A percentile compares a stretch with the other conserved stretches of the same genome.
These are phyloP conservation scores for Carterocephalus palaemon DNA, from an alignment of 2,888 invertebrate species.

Conservation along the genomic window DNA sequence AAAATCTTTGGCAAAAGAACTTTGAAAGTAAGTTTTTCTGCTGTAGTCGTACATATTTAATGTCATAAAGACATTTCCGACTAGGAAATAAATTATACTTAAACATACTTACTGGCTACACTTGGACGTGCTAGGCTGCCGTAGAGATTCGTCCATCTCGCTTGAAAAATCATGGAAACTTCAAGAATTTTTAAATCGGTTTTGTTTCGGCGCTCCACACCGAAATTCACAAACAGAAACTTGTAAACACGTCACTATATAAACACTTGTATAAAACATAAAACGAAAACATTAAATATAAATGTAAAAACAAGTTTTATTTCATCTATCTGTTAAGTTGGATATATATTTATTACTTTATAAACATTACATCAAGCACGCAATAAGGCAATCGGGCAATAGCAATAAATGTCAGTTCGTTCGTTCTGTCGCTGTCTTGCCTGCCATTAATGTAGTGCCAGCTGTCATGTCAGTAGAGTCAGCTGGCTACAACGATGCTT, in stretches of 20 bases:
- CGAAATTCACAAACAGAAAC: slow-evolving; percentile 2
- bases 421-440: too few relatives aligned
- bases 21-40: slow-evolving; percentile 4
- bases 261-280: neutral
- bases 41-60: neutral
- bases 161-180: slow-evolving; percentile 65
- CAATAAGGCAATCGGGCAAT: slow-evolving; percentile 8
- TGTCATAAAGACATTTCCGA: neutral
- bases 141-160: slow-evolving; percentile 56
- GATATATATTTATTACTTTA: too few relatives aligned
- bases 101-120: slow-evolving; percentile 48
- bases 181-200: slow-evolving; percentile 42
- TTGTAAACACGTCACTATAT: slow-evolving; percentile 6
- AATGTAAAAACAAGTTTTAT: slow-evolving; percentile 23
- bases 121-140: slow-evolving; percentile 45
- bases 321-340: slow-evolving; percentile 1
- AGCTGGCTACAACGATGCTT: too few relatives aligned
- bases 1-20: too few relatives aligned
- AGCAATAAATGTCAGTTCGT: slow-evolving; percentile 7
- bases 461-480: neutral
- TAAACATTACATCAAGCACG: too few relatives aligned
- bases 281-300: slow-evolving; percentile 5
- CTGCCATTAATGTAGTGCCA: too few relatives aligned
- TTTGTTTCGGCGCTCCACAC: slow-evolving; percentile 12
- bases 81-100: neutral